Conservation (phyloP, 2,113 vertebrate species). For the Falcunculus frontatus region DNA sequence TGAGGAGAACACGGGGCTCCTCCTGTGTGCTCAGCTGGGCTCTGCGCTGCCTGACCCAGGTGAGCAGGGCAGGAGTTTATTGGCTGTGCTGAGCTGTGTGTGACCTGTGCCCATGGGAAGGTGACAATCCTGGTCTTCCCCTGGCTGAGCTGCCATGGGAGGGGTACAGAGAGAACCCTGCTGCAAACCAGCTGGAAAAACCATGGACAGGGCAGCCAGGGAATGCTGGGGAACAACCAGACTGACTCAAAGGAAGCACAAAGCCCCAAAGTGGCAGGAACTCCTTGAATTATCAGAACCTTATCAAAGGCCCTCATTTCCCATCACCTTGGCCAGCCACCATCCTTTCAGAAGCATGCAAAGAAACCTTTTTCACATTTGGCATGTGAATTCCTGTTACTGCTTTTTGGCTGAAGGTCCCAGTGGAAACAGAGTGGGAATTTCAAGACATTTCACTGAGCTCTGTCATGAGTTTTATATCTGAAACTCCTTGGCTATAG, state of each 20-base stretch:
- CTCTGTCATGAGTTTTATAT: background rate
- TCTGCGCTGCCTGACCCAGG: background rate
- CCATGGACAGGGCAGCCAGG: background rate
- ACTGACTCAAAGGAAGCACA: background rate
- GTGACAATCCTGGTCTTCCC: background rate
- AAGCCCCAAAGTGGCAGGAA: background rate
- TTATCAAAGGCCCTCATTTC: background rate
- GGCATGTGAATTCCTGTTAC: background rate
- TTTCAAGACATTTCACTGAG: background rate
- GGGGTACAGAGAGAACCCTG: background rate
- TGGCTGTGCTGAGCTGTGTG: background rate
- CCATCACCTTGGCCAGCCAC: background rate
- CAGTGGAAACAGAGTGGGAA: background rate
- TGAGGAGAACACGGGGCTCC: rapidly evolving
- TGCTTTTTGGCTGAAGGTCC: background rate
- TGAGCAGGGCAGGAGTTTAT: rapidly evolving
- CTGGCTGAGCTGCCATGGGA: background rate
- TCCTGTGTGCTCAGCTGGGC: background rate
- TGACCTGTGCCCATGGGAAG: rapidly evolving
- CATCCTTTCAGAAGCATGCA: background rate
- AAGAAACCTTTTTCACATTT: background rate
- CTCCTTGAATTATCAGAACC: background rate
- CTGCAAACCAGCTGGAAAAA: background rate
- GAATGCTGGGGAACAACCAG: background rate
- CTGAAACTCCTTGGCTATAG: background rate